Conservation (phyloP, 2,888 invertebrate species). For the Drepana falcataria region DNA sequence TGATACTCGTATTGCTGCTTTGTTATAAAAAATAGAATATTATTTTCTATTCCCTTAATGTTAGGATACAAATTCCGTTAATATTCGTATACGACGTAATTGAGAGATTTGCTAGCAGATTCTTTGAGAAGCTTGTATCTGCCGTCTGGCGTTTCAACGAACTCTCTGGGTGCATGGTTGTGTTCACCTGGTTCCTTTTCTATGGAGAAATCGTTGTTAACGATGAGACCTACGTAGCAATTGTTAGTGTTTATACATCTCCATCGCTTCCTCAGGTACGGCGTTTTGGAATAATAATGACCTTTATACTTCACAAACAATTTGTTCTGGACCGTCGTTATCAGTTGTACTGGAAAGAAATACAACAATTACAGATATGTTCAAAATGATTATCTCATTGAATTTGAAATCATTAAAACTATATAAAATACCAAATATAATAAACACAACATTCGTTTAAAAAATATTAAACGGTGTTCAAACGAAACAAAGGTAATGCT, state of each 20-base stretch:
- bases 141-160: slow-evolving; percentile 27
- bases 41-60: no score
- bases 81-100: slow-evolving; percentile 26
- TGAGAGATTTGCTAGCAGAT: slow-evolving; percentile 10
- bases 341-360: slow-evolving; percentile 31
- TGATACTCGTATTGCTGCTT: no score
- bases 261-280: slow-evolving; percentile 43
- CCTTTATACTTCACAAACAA: slow-evolving; percentile 43
- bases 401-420: background rate
- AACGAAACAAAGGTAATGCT: no score
- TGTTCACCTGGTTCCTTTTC: slow-evolving; percentile 37
- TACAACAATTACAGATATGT: background rate
- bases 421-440: no score
- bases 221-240: slow-evolving; percentile 35
- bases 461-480: no score
- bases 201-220: slow-evolving; percentile 34
- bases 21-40: no score
- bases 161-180: slow-evolving; percentile 34
- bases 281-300: slow-evolving; percentile 44
- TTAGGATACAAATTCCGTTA: no score
- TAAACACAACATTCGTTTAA: no score
- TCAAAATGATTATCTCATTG: background rate
- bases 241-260: slow-evolving; percentile 47
- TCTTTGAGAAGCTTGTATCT: slow-evolving; percentile 25
- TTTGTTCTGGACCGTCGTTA: slow-evolving; percentile 39